A percentile compares a stretch with the other conserved stretches of the same genome.
Evolutionary conservation across 1,140 invertebrate genomes (phyloP).

Genomic region (Cardiocondyla obscurior): DNA sequence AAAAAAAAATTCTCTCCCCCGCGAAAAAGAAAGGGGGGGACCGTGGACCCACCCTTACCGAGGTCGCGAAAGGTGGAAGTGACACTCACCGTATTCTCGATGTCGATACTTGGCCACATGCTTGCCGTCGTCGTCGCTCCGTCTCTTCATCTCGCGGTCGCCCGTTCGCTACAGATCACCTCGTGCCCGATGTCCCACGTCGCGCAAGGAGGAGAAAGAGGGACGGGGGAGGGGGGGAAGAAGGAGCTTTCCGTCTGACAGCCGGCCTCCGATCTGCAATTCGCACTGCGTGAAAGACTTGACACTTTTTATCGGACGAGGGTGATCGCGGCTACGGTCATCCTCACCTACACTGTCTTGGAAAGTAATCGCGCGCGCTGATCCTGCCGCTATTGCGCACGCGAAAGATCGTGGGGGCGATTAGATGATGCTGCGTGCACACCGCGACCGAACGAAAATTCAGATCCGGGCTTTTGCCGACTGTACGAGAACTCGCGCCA

Average conservation of each 20-base stretch:
- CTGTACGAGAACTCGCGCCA: slow-evolving; percentile 65
- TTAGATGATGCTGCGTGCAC: neutral
- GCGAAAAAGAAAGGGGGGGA: neutral
- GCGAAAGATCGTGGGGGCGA: neutral
- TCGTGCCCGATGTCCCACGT: neutral
- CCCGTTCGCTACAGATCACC: neutral
- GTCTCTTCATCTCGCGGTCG: slow-evolving; percentile 62
- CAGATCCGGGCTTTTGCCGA: slow-evolving; percentile 61
- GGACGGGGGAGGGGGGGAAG: too few relatives aligned
- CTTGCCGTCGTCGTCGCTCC: slow-evolving; percentile 47
- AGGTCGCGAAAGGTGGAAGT: slow-evolving; percentile 1
- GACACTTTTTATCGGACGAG: slow-evolving; percentile 12
- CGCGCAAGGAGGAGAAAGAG: too few relatives aligned
- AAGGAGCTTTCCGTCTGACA: too few relatives aligned
- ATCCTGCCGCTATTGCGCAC: neutral
- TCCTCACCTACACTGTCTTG: slow-evolving; percentile 10
- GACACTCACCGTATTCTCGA: slow-evolving; percentile 74
- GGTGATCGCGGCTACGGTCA: neutral
- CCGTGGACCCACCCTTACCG: too few relatives aligned
- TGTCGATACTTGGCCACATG: slow-evolving; percentile 59
- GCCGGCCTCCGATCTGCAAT: slow-evolving; percentile 2
- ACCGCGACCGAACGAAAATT: slow-evolving; percentile 60
- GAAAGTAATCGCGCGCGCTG: neutral
- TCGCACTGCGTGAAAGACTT: slow-evolving; percentile 11
- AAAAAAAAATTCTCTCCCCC: neutral